Evolutionary conservation across 2,113 vertebrate genomes (phyloP), one percentile per base, ranked within the genome.

Genomic region (Eclectus roratus): DNA sequence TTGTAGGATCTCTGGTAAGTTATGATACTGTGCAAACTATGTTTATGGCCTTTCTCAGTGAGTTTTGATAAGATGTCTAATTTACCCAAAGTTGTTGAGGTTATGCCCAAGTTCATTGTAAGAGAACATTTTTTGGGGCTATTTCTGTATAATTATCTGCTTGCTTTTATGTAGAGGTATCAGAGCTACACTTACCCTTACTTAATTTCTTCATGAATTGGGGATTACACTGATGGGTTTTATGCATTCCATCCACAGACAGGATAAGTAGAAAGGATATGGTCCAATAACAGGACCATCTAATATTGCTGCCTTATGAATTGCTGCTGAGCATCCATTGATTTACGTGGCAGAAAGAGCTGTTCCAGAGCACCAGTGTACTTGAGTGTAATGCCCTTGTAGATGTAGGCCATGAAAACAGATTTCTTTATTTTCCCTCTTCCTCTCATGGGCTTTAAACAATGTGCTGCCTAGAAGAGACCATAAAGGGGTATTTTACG

Each of bases 1-100:
- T 98, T 81, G 2, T 97, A 52, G 98, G 97, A 90, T 97, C 97
- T 84, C 96, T 98, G 98, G 98, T 99, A 97, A 98, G 98, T 89
- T 65, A 5, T 29, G n/a, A 46, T 74, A 60, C 23, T 43, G 9
- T 29, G n/a, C 35, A 66, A 87, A 60, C 41, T 72, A 2, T 49
- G 49, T 77, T 71, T 24, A 10, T 64, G 13, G 19, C 39, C n/a
- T 71, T 80, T 93, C 52, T 47, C 44, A 35, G 5, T n/a, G 28
- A 37, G 9, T 43, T 79, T 80, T 83, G 66, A 3, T 58, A 85
- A 88, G 33, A 50, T 53, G 20, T 33, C 41, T 53, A 16, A 41
- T 74, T 74, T 88, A 78, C 21, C 7, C 0, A 0, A 79, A 82
- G n/a, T 11, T 79, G 10, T 73, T 76, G 27, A 13, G 43, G 8